These are phyloP conservation scores for Lochmaea capreae DNA, from an alignment of 2,888 invertebrate genomes.

Conservation along the genomic window DNA sequence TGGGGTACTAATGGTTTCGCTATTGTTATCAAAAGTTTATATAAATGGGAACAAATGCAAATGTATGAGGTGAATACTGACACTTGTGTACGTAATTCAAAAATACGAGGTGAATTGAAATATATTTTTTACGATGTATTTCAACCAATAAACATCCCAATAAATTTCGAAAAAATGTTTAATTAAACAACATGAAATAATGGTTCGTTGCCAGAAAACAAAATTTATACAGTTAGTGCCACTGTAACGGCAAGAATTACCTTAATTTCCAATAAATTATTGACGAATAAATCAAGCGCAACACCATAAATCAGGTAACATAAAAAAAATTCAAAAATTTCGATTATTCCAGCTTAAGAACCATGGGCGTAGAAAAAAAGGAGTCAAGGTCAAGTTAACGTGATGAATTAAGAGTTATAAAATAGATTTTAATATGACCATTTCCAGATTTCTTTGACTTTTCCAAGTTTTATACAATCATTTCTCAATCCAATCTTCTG, in stretches of 20 bases:
- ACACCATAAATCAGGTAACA: slow-evolving; percentile 14
- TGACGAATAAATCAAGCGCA: slow-evolving; percentile 17
- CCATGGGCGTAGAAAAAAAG: background rate
- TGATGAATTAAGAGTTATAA: too few relatives aligned
- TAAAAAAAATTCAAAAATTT: background rate
- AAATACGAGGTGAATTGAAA: background rate
- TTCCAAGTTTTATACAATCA: background rate
- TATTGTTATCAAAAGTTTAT: slow-evolving; percentile 10
- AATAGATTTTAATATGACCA: too few relatives aligned
- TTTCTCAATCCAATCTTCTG: too few relatives aligned
- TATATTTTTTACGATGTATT: background rate
- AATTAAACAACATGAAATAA: slow-evolving; percentile 20
- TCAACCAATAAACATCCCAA: background rate
- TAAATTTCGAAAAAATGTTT: background rate
- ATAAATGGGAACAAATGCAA: background rate
- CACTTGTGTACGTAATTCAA: background rate
- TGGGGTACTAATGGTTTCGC: slow-evolving; percentile 15
- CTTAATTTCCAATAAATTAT: slow-evolving; percentile 23
- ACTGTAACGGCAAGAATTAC: slow-evolving; percentile 1
- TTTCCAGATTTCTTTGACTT: too few relatives aligned
- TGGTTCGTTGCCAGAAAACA: slow-evolving; percentile 5
- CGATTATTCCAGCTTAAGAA: background rate
- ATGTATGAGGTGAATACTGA: background rate
- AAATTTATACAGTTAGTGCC: slow-evolving; percentile 15
- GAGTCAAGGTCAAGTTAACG: background rate